Conservation (phyloP, 2,888 invertebrate genomes). For the Napeogenes sylphis region DNA sequence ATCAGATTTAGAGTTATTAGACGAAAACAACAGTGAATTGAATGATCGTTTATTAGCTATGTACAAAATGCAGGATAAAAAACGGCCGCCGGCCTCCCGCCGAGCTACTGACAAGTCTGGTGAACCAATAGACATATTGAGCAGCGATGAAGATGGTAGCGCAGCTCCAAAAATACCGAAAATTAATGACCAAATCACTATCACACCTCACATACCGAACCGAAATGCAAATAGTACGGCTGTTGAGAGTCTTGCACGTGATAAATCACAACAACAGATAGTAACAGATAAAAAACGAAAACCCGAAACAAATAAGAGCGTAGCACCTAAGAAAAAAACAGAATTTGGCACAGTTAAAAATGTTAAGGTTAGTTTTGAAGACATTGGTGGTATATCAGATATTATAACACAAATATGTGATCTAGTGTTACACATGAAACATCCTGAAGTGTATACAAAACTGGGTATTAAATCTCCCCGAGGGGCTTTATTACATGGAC, state of each 20-base stretch:
- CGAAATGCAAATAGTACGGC: constrained; percentile 49
- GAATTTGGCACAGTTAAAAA: constrained; percentile 57
- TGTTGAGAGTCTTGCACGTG: constrained; percentile 40
- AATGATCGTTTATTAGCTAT: constrained; percentile 75
- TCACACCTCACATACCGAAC: constrained; percentile 65
- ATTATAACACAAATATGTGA: constrained; percentile 84
- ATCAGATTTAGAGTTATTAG: constrained; percentile 84
- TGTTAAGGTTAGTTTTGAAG: constrained; percentile 80
- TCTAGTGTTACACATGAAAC: constrained; percentile 89
- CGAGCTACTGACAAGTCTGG: constrained; percentile 62
- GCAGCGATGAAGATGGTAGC: constrained; percentile 65
- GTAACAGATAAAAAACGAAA: constrained; percentile 62
- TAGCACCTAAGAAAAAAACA: constrained; percentile 51
- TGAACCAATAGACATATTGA: constrained; percentile 69
- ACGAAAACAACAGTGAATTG: constrained; percentile 87
- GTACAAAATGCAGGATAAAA: constrained; percentile 74
- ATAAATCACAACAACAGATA: constrained; percentile 48
- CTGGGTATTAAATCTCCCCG: constrained; percentile 92
- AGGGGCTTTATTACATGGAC: constrained; percentile 95
- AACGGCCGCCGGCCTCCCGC: constrained; percentile 57
- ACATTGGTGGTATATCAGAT: constrained; percentile 89
- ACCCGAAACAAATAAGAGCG: constrained; percentile 43
- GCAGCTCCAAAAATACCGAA: constrained; percentile 69
- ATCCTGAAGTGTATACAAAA: constrained; percentile 91
- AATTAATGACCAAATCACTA: constrained; percentile 72